Evolutionary conservation across 2,797 vertebrate genomes (phyloP).

Genomic region (Sphenopsis melanotis): DNA sequence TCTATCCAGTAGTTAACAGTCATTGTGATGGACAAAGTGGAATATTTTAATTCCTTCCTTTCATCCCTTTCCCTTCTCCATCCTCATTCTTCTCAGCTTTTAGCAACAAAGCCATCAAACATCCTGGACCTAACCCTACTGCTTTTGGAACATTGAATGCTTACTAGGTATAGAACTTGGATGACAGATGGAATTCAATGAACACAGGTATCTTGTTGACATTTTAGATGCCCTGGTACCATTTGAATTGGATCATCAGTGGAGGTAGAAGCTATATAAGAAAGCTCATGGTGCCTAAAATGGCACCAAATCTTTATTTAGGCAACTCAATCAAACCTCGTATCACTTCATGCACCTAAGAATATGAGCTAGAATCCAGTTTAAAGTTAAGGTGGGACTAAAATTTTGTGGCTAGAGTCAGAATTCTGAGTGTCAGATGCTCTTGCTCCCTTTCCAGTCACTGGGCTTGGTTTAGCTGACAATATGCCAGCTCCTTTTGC

Average conservation of each 20-base stretch:
- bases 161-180: background rate
- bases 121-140: background rate
- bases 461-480: background rate
- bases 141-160: background rate
- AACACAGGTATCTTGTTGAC: background rate
- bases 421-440: background rate
- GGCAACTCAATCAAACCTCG: background rate
- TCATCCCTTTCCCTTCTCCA: background rate
- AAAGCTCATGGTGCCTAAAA: background rate
- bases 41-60: background rate
- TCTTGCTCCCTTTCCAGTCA: background rate
- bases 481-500: background rate
- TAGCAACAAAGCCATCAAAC: background rate
- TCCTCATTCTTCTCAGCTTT: background rate
- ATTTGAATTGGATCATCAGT: background rate
- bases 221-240: background rate
- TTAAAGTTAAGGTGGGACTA: background rate
- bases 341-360: background rate
- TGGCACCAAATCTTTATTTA: background rate
- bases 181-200: background rate
- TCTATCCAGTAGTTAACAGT: background rate
- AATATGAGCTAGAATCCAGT: background rate
- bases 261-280: background rate
- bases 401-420: background rate
- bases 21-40: background rate